Conservation (phyloP, 2,888 invertebrate genomes). For the Physocephala rufipes region DNA sequence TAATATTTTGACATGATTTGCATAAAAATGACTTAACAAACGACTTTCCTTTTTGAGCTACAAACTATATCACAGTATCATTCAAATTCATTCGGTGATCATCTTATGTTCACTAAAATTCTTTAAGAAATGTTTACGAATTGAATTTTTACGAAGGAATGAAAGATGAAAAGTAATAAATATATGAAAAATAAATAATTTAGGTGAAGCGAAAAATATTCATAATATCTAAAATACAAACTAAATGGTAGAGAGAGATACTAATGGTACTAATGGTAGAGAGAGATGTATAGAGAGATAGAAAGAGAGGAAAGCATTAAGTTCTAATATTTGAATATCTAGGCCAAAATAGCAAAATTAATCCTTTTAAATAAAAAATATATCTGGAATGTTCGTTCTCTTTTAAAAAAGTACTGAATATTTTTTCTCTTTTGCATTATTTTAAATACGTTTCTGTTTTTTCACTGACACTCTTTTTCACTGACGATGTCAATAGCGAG, state of each 20-base stretch:
- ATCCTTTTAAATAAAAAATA: background rate
- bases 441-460: background rate
- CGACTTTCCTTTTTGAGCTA: too few species aligned
- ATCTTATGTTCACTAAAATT: too few species aligned
- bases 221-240: too few species aligned
- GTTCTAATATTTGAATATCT: background rate
- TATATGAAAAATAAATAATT: constrained; percentile 14
- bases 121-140: too few species aligned
- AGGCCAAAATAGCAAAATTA: background rate
- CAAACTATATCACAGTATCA: constrained; percentile 12
- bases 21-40: too few species aligned
- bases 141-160: background rate
- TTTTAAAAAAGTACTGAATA: constrained; percentile 6
- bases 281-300: background rate
- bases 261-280: background rate
- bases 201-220: background rate
- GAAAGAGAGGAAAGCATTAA: background rate
- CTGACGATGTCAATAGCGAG: too few species aligned
- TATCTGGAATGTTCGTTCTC: background rate
- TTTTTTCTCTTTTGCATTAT: background rate
- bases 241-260: background rate
- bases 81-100: too few species aligned
- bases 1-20: too few species aligned
- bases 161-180: constrained; percentile 5
- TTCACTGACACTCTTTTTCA: background rate